These are phyloP conservation scores for Micrasema longulum DNA, from an alignment of 1,140 invertebrate genomes.

Conservation along the genomic window DNA sequence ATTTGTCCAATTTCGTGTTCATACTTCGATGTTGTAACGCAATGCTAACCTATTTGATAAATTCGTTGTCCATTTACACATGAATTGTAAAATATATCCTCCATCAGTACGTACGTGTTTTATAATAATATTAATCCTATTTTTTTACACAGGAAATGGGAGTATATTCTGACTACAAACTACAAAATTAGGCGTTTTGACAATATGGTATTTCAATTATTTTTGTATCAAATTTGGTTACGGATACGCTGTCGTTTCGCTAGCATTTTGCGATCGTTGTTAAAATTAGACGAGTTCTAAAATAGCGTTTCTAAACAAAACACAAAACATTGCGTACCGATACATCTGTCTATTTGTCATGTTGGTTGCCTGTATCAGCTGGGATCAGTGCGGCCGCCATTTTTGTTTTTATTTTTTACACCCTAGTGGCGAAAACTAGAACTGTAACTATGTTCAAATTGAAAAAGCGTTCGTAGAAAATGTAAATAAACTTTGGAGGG, in stretches of 20 bases:
- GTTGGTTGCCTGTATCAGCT: conserved; percentile 35
- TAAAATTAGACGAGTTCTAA: conserved; percentile 35
- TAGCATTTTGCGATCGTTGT: conserved; percentile 20
- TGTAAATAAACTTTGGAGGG: no score
- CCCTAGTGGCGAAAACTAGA: not conserved
- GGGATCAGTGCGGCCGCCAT: conserved; percentile 28
- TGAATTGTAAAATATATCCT: no score
- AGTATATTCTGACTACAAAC: no score
- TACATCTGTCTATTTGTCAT: conserved; percentile 17
- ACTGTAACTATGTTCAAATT: not conserved
- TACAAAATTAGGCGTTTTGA: no score
- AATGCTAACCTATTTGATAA: no score
- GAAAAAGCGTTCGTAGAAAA: no score
- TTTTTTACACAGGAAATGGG: conserved; percentile 3
- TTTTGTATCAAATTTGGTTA: conserved; percentile 2
- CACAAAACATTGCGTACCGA: conserved; percentile 28
- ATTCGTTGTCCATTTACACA: no score
- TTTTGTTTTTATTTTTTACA: conserved; percentile 12
- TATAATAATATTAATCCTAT: no score
- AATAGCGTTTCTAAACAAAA: conserved; percentile 35
- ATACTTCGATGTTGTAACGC: no score
- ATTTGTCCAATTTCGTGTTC: no score
- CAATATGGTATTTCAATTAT: no score
- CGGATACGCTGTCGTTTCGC: not conserved
- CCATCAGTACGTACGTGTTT: no score